Evolutionary conservation across 2,797 vertebrate genomes (phyloP), one percentile per base, ranked within the genome.

Genomic region (Chloroceryle amazona): DNA sequence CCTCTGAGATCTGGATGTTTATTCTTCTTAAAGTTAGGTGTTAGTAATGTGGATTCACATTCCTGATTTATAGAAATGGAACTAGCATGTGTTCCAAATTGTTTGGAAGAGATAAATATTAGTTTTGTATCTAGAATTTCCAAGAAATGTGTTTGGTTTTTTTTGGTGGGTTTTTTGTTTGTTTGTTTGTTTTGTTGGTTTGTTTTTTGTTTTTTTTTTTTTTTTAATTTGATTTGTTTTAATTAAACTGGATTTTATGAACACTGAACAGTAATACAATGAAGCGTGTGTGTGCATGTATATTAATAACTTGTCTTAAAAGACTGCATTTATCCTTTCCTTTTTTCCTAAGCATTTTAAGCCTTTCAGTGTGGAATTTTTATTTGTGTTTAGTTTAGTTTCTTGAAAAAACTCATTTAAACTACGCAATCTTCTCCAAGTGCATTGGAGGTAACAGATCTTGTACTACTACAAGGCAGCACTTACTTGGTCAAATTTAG

Each of bases 381-480:
- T 5, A 29, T 58, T 67, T 60, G 1, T 61, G 11, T 55, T 74
- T 42, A 37, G 7, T 51, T 81, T 37, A 71, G 23, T 17, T 42
- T 57, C n/a, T 66, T 54, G 23, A 20, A 46, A 70, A 66, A 31
- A 11, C 17, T 62, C 10, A 33, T 58, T 17, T 12, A 51, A n/a
- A 33, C 13, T 25, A 2, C 11, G 10, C 11, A 3, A 0, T 29
- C n/a, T 42, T 82, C 28, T 76, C 11, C 25, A 78, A n/a, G 25
- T 7, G 11, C 6, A 13, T 0, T 33, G 33, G 22, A 15, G n/a
- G 11, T 25, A 47, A 13, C 2, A 14, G 26, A 28, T 20, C 28
- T 46, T n/a, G 6, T 44, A 1, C 26, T 5, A 8, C 10, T 42
- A 7, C 3, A 25, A 26, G 49, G 60, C 46, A 65, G 21, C 18